A percentile compares a stretch with the other conserved stretches of the same genome.
Evolutionary conservation across 2,797 vertebrate species (phyloP).

Genomic region (Dermochelys coriacea): DNA sequence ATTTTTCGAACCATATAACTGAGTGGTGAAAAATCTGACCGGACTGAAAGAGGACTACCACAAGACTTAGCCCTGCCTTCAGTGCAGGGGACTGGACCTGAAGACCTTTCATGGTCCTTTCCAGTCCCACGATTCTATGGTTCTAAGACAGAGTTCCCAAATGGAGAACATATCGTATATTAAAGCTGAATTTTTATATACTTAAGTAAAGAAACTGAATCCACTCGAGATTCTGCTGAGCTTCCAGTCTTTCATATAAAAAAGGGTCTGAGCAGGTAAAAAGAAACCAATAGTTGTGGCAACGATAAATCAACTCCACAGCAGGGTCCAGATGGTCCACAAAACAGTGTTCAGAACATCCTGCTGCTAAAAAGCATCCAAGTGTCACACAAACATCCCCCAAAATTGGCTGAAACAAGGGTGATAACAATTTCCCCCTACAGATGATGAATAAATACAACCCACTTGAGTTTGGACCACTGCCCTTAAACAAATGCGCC

Average conservation of each 20-base stretch:
- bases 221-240: rapidly evolving
- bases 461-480: background rate
- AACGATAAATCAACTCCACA: constrained; percentile 10
- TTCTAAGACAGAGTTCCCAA: background rate
- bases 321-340: background rate
- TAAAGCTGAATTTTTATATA: background rate
- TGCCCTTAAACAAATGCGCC: constrained; percentile 2
- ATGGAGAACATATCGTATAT: background rate
- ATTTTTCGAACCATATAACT: background rate
- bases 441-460: constrained; percentile 38
- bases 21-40: background rate
- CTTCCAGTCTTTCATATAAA: background rate
- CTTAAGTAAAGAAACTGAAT: background rate
- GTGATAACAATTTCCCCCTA: constrained; percentile 46
- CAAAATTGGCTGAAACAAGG: background rate
- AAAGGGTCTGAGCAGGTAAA: background rate
- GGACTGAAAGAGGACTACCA: background rate
- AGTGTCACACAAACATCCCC: background rate
- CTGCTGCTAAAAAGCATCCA: background rate
- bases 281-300: background rate
- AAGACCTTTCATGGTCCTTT: background rate
- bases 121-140: background rate
- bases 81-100: background rate
- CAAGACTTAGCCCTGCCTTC: background rate
- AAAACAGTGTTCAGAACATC: background rate